Evolutionary conservation across 2,888 invertebrate species (phyloP).

Genomic region (Eupithecia vulgata): DNA sequence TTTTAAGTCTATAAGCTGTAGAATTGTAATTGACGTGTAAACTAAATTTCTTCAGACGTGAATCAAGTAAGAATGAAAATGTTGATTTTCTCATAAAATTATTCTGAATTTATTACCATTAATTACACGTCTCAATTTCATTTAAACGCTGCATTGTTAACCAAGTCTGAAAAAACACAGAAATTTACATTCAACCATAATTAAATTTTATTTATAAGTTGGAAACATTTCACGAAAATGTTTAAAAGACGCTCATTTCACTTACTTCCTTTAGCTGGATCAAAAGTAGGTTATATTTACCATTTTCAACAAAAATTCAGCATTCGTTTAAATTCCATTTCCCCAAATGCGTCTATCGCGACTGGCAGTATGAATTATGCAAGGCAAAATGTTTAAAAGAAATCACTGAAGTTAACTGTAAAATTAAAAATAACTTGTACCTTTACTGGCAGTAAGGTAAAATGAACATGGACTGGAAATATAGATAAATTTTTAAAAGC

Average conservation of each 20-base stretch:
- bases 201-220: neutral
- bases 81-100: neutral
- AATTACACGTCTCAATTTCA: neutral
- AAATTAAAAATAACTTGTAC: neutral
- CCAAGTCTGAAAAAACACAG: neutral
- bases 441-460: too few species aligned
- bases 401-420: constrained; percentile 9
- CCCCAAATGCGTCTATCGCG: constrained; percentile 33
- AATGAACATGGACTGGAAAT: too few species aligned
- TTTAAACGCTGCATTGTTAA: neutral
- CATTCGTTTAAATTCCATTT: constrained; percentile 36
- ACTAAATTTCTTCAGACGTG: neutral
- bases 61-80: neutral
- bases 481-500: too few species aligned
- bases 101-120: constrained; percentile 4
- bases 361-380: constrained; percentile 37
- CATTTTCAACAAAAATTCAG: constrained; percentile 32
- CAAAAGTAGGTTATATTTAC: constrained; percentile 25
- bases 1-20: neutral
- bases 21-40: neutral
- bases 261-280: constrained; percentile 10
- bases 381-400: constrained; percentile 32
- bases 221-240: neutral
- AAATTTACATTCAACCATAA: neutral
- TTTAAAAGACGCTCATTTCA: constrained; percentile 6